Conservation (phyloP, 2,888 invertebrate genomes). For the Leptopilina myrica region DNA sequence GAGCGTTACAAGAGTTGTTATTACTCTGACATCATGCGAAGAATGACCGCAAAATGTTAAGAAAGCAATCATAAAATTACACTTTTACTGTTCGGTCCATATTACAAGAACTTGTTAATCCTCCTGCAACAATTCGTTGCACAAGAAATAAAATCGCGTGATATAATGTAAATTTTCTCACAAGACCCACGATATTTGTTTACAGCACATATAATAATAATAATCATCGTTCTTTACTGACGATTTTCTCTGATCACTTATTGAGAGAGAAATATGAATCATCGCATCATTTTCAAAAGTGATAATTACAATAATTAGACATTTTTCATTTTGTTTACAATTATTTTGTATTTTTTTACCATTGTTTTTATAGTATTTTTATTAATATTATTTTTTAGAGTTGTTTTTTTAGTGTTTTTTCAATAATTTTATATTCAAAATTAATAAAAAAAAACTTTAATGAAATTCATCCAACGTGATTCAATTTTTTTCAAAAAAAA, state of each 20-base stretch:
- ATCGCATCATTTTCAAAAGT: neutral
- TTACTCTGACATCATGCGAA: neutral
- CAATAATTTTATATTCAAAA: too few relatives aligned
- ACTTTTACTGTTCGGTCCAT: constrained; percentile 7
- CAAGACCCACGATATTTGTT: constrained; percentile 45
- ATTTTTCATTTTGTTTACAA: neutral
- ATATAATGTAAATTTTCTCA: constrained; percentile 48
- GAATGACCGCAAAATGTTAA: constrained; percentile 23
- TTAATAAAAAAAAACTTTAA: too few relatives aligned
- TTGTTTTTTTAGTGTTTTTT: too few relatives aligned
- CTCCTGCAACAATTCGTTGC: constrained; percentile 42
- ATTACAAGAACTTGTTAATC: constrained; percentile 18
- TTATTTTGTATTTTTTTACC: too few relatives aligned
- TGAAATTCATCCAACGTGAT: too few relatives aligned
- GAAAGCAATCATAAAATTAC: constrained; percentile 20
- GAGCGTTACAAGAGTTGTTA: neutral
- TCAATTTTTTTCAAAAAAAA: too few relatives aligned
- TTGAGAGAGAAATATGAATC: neutral
- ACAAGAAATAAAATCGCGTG: constrained; percentile 46
- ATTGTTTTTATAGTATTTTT: too few relatives aligned
- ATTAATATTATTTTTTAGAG: too few relatives aligned
- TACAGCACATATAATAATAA: constrained; percentile 38
- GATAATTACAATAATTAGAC: neutral
- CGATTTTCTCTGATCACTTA: neutral
- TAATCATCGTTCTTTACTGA: neutral